Evolutionary conservation across 2,888 invertebrate species (phyloP).

Genomic region (Ophion ellenae): DNA sequence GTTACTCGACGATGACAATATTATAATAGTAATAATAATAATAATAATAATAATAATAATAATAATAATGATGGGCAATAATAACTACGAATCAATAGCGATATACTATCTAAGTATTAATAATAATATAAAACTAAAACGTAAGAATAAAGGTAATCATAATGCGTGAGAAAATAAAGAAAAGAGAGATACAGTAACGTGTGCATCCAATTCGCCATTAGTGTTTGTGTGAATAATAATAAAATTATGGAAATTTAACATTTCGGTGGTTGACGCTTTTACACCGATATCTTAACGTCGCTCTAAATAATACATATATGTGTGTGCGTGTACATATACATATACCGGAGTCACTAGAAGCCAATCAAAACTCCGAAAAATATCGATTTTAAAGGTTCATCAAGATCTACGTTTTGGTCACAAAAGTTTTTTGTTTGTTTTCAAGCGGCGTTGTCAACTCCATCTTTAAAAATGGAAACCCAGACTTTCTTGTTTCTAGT

Average conservation of each 20-base stretch:
- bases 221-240: constrained; percentile 55
- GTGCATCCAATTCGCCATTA: constrained; percentile 67
- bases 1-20: constrained; percentile 74
- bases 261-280: constrained; percentile 63
- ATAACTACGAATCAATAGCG: constrained; percentile 67
- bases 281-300: constrained; percentile 63
- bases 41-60: constrained; percentile 69
- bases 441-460: not conserved
- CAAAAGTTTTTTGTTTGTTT: no score
- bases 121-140: constrained; percentile 72
- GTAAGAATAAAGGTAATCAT: constrained; percentile 75
- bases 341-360: not conserved
- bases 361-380: not conserved
- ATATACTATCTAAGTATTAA: constrained; percentile 66
- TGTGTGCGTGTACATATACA: not conserved
- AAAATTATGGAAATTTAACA: constrained; percentile 71
- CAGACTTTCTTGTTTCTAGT: not conserved
- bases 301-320: constrained; percentile 32
- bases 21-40: constrained; percentile 60
- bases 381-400: not conserved
- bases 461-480: not conserved
- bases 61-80: constrained; percentile 68
- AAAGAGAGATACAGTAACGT: constrained; percentile 59
- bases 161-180: constrained; percentile 73
- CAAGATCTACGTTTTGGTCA: not conserved